Evolutionary conservation across 2,797 vertebrate species (phyloP), one percentile per base, ranked within the genome.

Genomic region (Benthosema pterotum): DNA sequence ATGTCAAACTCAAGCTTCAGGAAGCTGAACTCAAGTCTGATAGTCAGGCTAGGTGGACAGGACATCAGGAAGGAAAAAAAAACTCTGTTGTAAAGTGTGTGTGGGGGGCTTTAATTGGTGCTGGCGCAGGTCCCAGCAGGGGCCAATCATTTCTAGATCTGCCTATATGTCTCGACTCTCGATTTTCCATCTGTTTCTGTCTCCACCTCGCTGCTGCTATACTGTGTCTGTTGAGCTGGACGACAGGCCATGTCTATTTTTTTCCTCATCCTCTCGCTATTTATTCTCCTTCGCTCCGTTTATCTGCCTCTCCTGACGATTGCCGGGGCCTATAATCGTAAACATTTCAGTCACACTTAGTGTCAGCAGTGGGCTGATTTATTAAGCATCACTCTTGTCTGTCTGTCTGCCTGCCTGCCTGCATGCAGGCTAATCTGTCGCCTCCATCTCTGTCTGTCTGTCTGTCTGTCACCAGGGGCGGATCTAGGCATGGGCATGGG

Each of bases 301-400:
- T n/a, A n/a, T 52, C 77, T 63, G 61, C n/a, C n/a, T 72, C 60
- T 63, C 72, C 77, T 69, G 67, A 69, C 83, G 74, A 80, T 64
- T n/a, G 58, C 57, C 4, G 60, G 6, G 60, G 6, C 50, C 9
- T 72, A 79, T 25, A 25, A n/a, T 77, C 22, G 69, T 87, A 87
- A 86, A 87, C 83, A 88, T 84, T 87, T 91, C 83, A 84, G 77
- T 88, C 87, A 85, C 79, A 83, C 77, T 83, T 78, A 82, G 76
- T 72, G 60, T 74, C 70, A 65, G 80, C 16, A 11, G 69, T n/a
- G 67, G 67, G 52, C 76, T 86, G 85, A 87, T 90, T 90, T 87
- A 88, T 90, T 86, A 75, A 70, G 67, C 28, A 42, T 61, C 58
- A 60, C 53, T n/a, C n/a, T 38, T 90, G 87, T 82, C 78, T 52